These are phyloP conservation scores for Sphaerophoria rueppellii DNA, from an alignment of 2,888 invertebrate genomes.

Conservation along the genomic window DNA sequence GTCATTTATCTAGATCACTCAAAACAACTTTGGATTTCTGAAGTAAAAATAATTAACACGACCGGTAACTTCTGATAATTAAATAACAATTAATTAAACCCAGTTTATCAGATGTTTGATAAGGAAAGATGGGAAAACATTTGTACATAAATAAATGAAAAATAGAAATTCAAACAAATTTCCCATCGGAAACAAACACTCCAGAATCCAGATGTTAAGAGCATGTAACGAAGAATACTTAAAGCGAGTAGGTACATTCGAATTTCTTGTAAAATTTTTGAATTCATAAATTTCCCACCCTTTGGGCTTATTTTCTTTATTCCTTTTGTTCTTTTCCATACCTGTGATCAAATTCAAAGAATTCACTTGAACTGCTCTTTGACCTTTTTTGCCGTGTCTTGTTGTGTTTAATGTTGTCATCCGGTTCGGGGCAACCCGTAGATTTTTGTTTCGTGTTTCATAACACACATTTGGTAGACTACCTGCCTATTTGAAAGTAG, in stretches of 20 bases:
- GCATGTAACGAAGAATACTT: not conserved
- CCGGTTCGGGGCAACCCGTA: slow-evolving; percentile 53
- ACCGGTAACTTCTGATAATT: slow-evolving; percentile 3
- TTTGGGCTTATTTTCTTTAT: not conserved
- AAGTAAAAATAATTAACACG: not conserved
- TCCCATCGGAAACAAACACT: slow-evolving; percentile 4
- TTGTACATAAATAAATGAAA: not conserved
- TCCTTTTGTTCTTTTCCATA: slow-evolving; percentile 7
- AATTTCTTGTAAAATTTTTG: not conserved
- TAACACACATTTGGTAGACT: slow-evolving; percentile 27
- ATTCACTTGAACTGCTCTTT: slow-evolving; percentile 38
- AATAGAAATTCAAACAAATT: slow-evolving; percentile 3
- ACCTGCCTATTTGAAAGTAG: slow-evolving; percentile 31
- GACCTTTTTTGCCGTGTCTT: slow-evolving; percentile 53
- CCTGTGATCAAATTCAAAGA: slow-evolving; percentile 17
- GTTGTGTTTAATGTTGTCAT: slow-evolving; percentile 20
- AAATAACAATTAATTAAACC: slow-evolving; percentile 12
- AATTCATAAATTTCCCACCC: slow-evolving; percentile 34
- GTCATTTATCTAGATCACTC: not conserved
- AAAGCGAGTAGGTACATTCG: not conserved
- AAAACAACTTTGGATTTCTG: not conserved
- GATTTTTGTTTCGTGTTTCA: slow-evolving; percentile 38
- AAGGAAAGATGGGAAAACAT: not conserved
- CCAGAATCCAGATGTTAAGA: not conserved
- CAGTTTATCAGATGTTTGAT: not conserved